Evolutionary conservation across 1,140 invertebrate genomes (phyloP).

Genomic region (Cydia fagiglandana): DNA sequence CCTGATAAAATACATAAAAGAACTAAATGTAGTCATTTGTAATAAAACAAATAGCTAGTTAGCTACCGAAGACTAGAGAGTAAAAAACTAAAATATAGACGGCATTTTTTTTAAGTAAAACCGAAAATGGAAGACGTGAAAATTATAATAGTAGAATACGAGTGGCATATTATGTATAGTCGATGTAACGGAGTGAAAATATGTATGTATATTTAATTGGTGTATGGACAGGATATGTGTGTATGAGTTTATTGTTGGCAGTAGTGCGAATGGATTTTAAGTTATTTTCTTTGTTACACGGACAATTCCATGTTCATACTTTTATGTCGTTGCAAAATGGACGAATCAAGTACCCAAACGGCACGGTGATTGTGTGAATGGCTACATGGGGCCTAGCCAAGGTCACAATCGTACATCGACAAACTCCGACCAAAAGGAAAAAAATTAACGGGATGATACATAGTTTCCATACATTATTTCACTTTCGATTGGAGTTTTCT

Average conservation of each 20-base stretch:
- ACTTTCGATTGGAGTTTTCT: no score
- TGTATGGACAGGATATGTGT: not conserved
- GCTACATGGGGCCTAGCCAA: no score
- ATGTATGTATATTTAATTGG: not conserved
- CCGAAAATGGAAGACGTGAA: slow-evolving; percentile 4
- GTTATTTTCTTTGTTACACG: slow-evolving; percentile 8
- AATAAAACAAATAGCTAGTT: not conserved
- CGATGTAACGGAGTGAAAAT: not conserved
- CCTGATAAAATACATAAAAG: no score
- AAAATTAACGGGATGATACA: no score
- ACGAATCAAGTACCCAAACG: not conserved
- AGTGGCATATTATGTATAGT: slow-evolving; percentile 2
- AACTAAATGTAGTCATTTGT: not conserved
- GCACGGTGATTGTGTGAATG: not conserved
- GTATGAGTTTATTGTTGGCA: not conserved
- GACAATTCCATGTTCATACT: not conserved
- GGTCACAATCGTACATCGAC: no score
- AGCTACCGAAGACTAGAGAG: slow-evolving; percentile 11
- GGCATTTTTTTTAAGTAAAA: not conserved
- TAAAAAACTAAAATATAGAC: not conserved
- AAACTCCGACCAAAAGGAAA: no score
- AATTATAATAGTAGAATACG: not conserved
- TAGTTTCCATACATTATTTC: no score
- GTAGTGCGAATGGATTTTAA: slow-evolving; percentile 11
- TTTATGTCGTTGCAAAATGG: not conserved